These are phyloP conservation scores for Nycticebus coucang DNA, from an alignment of 2,113 vertebrate genomes.

Conservation along the genomic window DNA sequence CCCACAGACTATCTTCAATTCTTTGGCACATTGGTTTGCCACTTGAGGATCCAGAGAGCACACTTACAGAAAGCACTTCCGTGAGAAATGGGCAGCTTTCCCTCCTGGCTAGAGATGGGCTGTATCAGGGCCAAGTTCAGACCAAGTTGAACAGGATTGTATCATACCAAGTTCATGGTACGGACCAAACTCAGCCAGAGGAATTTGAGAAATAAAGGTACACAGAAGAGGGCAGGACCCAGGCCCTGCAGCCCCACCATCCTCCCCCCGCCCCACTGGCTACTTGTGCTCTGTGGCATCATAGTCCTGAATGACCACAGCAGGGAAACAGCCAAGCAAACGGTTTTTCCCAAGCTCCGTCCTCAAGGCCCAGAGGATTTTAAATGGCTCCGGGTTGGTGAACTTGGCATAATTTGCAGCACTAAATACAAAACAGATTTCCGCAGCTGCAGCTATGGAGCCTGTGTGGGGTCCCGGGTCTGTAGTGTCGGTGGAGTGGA, in stretches of 20 bases:
- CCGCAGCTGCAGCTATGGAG: constrained; percentile 62
- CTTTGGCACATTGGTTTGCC: background rate
- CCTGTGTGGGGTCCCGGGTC: constrained; percentile 57
- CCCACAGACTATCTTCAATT: background rate
- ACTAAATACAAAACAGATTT: constrained; percentile 85
- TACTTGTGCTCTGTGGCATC: constrained; percentile 50
- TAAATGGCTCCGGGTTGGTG: constrained; percentile 81
- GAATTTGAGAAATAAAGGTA: constrained; percentile 4
- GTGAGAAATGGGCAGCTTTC: constrained; percentile 62
- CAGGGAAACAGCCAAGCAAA: constrained; percentile 78
- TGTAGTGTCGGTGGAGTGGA: background rate
- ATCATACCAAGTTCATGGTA: background rate
- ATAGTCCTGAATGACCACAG: constrained; percentile 67
- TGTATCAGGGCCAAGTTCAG: constrained; percentile 51
- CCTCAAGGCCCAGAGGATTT: constrained; percentile 80
- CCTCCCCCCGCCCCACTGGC: constrained; percentile 45
- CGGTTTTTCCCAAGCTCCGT: constrained; percentile 77
- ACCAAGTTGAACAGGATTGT: no score
- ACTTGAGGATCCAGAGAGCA: background rate
- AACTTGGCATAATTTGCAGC: constrained; percentile 84
- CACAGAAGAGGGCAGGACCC: background rate
- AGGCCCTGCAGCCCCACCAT: constrained; percentile 2
- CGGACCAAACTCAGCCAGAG: constrained; percentile 31
- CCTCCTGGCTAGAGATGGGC: background rate
- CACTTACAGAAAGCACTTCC: constrained; percentile 22